Evolutionary conservation across 1,140 invertebrate genomes (phyloP).

Genomic region (Drosophila ananassae): DNA sequence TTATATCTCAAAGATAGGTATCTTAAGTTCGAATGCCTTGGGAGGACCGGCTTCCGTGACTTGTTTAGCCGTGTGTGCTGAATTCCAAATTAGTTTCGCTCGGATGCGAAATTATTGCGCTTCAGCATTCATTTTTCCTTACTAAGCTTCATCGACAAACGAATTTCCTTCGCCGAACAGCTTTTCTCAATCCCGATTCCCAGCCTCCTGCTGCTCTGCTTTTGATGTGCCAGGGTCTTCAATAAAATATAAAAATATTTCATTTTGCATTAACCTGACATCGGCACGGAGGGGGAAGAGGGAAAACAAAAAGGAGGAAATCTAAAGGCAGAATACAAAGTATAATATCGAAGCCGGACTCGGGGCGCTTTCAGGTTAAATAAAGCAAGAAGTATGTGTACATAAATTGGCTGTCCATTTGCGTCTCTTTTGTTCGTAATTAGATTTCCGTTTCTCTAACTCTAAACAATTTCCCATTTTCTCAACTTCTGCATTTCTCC

Average conservation of each 20-base stretch:
- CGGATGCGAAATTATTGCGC: conserved; percentile 35
- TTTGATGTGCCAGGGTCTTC: conserved; percentile 41
- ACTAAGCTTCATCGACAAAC: conserved; percentile 31
- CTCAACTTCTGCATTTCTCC: conserved; percentile 24
- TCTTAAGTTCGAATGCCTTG: background rate
- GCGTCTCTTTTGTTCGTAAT: conserved; percentile 56
- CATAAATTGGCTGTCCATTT: conserved; percentile 66
- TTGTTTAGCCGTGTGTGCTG: conserved; percentile 44
- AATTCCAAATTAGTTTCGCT: conserved; percentile 51
- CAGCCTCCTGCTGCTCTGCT: background rate
- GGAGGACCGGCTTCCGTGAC: background rate
- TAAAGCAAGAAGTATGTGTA: conserved; percentile 45
- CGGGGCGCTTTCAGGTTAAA: conserved; percentile 45
- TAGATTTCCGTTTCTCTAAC: conserved; percentile 58
- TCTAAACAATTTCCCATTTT: conserved; percentile 26
- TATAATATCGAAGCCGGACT: conserved; percentile 40
- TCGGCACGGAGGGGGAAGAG: background rate
- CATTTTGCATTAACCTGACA: conserved; percentile 54
- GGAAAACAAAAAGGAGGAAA: background rate
- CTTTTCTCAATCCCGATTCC: conserved; percentile 15
- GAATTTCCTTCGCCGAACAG: conserved; percentile 24
- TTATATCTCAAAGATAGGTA: conserved; percentile 13
- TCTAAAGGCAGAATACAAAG: background rate
- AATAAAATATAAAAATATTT: conserved; percentile 66
- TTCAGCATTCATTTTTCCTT: conserved; percentile 18